Evolutionary conservation across 2,888 invertebrate genomes (phyloP), one percentile per base, ranked within the genome.

Genomic region (Oscheius sp.): DNA sequence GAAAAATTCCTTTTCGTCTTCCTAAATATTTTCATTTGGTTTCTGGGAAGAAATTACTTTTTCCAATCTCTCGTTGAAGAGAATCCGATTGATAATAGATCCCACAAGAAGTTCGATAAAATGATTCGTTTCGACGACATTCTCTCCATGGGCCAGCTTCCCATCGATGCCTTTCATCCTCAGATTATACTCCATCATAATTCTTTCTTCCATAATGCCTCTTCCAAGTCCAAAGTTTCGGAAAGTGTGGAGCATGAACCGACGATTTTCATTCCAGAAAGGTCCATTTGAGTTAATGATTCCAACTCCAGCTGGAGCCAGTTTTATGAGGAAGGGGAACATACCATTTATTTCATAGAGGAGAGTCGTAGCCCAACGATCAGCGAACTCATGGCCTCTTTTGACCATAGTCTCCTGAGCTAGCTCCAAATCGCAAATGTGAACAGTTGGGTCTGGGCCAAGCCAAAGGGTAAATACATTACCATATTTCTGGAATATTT

Each of bases 171-270:
- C n/a, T n/a, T n/a, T 42, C 20, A 3, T 70, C 73, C 70, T 65
- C 5, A 48, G 55, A 15, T 70, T 15, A 45, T 66, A 69, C 66
- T 76, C 77, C 0, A 70, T 70, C 69, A 77, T 75, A 17, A 77
- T 77, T 34, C 68, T 65, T 20, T 68, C 67, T 57, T 77, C 77
- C 70, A 77, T 77, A 4, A 77, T 58, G 68, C 69, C 74, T 45
- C 71, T 68, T 29, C 77, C 75, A 15, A 77, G 29, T 1, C 77
- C 77, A 23, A 77, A 77, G 39, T 77, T 75, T 15, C 75, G 52
- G 31, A 77, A 37, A 8, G 77, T 77, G 20, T 42, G 61, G 31
- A 77, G 50, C 0, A 75, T 70, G 45, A 77, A 77, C 33, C 75
- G 65, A 3, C 77, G 61, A 23, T 76, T 74, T n/a, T 73, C 67